Evolutionary conservation across 2,113 vertebrate species (phyloP), one percentile per base, ranked within the genome.

Genomic region (Ciconia boyciana): DNA sequence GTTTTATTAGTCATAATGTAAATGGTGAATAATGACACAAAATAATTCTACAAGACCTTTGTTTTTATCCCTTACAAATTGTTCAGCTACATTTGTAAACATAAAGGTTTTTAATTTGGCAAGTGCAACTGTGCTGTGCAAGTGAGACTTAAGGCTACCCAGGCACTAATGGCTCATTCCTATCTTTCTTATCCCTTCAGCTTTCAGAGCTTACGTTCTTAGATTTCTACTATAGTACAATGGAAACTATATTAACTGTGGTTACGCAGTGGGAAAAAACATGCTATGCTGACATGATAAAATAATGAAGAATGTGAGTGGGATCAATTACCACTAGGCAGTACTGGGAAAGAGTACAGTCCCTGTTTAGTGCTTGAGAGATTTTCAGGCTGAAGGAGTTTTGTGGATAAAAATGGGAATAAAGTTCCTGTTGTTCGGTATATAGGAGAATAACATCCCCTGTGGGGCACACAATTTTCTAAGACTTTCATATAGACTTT

Each of bases 371-470:
- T 82, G 83, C 57, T 52, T 70, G 90, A 66, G n/a, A 85, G 60
- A 85, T 94, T 96, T 90, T 96, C 83, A 96, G 91, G 64, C 72
- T 93, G 79, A 89, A 71, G 82, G 72, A 65, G 15, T 31, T 68
- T 79, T 55, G 44, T 92, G 57, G 28, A 43, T 81, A 46, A 93
- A 95, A 95, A 55, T 51, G 43, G 44, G 76, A 93, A 94, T 65
- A 87, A 91, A 72, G 34, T 65, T 77, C 54, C 51, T 95, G 51
- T 81, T 96, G 41, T 87, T 87, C 3, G 2, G 10, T 65, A 11
- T 74, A 15, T 78, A 46, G 13, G 43, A 69, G 24, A 75, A 68
- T 58, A 74, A 65, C 5, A 4, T 48, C 21, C 44, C 81, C 74
- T 87, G 54, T 60, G 65, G 41, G 20, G 17, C 8, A 29, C 26